Evolutionary conservation across 1,140 invertebrate genomes (phyloP).

Genomic region (Proctacanthus coquilletti): DNA sequence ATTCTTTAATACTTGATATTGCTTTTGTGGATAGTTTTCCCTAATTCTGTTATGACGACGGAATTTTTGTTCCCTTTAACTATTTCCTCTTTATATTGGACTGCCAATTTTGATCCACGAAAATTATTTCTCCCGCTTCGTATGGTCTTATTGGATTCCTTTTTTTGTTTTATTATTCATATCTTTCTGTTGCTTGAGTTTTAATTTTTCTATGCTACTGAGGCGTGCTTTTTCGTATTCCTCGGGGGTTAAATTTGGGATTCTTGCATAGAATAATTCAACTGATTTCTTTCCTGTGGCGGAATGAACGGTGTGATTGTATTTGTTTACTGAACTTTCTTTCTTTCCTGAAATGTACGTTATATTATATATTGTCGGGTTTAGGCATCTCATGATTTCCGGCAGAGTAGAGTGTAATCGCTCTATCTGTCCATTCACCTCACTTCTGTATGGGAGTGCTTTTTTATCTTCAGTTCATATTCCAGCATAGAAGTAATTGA

Average conservation of each 20-base stretch:
- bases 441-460: not conserved
- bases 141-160: not conserved
- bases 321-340: not conserved
- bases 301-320: not conserved
- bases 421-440: not conserved
- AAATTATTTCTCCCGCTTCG: not conserved
- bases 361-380: slow-evolving; percentile 3
- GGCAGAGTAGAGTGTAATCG: not conserved
- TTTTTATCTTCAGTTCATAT: not conserved
- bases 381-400: not conserved
- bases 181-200: not conserved
- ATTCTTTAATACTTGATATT: not conserved
- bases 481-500: not conserved
- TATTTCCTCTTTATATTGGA: not conserved
- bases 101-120: not conserved
- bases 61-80: not conserved
- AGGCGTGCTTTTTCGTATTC: not conserved
- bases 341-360: slow-evolving; percentile 2
- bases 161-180: not conserved
- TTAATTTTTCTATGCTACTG: slow-evolving; percentile 2
- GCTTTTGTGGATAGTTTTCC: not conserved
- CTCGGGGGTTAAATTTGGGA: not conserved
- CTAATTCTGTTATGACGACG: not conserved
- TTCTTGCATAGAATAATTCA: not conserved
- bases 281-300: not conserved